Percentiles rank a stretch among this genome's conserved stretches.
Conservation (phyloP, 2,113 vertebrate genomes). For the Drymodes brunneopygia region DNA sequence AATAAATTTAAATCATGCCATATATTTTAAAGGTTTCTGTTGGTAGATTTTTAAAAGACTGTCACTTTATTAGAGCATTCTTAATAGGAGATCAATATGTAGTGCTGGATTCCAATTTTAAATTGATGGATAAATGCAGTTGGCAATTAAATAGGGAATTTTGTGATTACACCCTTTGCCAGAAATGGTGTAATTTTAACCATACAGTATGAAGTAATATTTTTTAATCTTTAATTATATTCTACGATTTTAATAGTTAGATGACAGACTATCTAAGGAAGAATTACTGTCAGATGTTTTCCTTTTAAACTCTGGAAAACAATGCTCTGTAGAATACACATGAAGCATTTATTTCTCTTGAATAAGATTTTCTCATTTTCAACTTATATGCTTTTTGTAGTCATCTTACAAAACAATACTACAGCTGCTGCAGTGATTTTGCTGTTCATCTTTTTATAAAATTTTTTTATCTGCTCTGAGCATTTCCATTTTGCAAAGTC, state of each 20-base stretch:
- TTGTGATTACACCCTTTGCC: conserved; percentile 18
- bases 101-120: conserved; percentile 49
- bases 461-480: not conserved
- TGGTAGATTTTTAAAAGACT: conserved; percentile 54
- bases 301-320: conserved; percentile 25
- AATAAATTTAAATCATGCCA: conserved; percentile 53
- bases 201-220: not conserved
- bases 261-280: not conserved
- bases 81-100: conserved; percentile 63
- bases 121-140: conserved; percentile 39
- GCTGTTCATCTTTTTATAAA: not conserved
- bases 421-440: not conserved
- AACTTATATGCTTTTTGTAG: conserved; percentile 24
- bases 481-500: conserved; percentile 2
- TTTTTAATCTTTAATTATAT: conserved; percentile 14
- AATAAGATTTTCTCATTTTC: not conserved
- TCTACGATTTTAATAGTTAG: conserved; percentile 5
- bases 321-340: not conserved
- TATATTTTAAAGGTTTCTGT: conserved; percentile 46
- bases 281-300: not conserved
- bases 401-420: not conserved
- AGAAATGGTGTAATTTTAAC: conserved; percentile 42
- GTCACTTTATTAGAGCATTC: conserved; percentile 41
- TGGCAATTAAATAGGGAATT: conserved; percentile 43
- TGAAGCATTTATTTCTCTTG: not conserved